Base-by-base conservation (phyloP, 1,140 invertebrate genomes). In the Drosophila bifasciata region DNA sequence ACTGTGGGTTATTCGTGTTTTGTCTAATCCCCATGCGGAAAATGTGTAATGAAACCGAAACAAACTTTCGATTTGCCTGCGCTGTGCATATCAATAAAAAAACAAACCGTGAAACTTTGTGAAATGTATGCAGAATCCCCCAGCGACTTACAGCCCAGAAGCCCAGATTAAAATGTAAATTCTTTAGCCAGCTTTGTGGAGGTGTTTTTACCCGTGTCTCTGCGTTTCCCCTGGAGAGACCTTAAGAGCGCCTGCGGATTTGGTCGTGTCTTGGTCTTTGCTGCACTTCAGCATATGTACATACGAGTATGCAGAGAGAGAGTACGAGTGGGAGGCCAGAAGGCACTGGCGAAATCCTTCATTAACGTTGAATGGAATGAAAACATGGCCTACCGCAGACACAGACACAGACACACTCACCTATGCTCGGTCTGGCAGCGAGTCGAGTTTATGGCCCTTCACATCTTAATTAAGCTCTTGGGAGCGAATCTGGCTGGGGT, bases 101-200 rank as follows among this genome's bases (percentile, higher is more conserved):
- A 46, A 40, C 56, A 46, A 59, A 48, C 40, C 39, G 44, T 28
- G 5, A 84, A 59, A 17, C 40, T 64, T 51, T 63, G 59, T 40
- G 64, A 80, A 80, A 85, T 79, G 72, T 60, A 85, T 73, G 59
- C 45, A 46, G 60, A 85, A 75, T 64, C 64, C 69, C 72, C 74
- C 46, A 67, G 63, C 73, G 83, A 72, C 83, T 86, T 86, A 76
- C 73, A 58, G 68, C 61, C n/a, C n/a, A n/a, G n/a, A n/a, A n/a
- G n/a, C n/a, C n/a, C 64, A 77, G 83, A 86, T 86, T 86, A 86
- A 86, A 86, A 86, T 85, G 81, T 86, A 86, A 85, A 85, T 85
- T 85, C 81, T 55, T 80, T 73, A 56, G 40, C 32, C 50, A 56
- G 50, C 66, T 64, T 68, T 48, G 32, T 15, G 68, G 62, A 68